Evolutionary conservation across 1,140 invertebrate species (phyloP).

Genomic region (Drosophila seguyi): DNA sequence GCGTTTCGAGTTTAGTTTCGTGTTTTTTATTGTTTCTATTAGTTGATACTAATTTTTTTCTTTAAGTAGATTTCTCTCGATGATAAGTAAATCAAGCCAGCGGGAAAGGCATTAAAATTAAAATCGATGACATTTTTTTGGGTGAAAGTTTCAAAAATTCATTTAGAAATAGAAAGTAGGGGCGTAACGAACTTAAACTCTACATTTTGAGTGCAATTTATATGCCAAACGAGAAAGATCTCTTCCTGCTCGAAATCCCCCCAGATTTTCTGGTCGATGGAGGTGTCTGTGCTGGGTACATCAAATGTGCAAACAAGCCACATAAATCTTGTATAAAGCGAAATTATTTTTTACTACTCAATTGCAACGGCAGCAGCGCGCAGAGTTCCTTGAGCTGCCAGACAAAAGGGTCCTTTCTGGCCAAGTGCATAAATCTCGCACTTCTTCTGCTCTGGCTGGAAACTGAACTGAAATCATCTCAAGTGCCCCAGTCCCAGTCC

Average conservation of each 20-base stretch:
- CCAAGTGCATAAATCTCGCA: conserved; percentile 59
- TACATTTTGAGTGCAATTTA: conserved; percentile 60
- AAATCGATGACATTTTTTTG: conserved; percentile 73
- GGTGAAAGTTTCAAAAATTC: conserved; percentile 70
- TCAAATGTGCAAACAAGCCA: conserved; percentile 83
- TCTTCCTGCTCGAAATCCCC: conserved; percentile 15
- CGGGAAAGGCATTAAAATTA: conserved; percentile 30
- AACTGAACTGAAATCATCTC: conserved; percentile 32
- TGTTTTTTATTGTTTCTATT: conserved; percentile 38
- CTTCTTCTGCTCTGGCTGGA: conserved; percentile 21
- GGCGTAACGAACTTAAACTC: conserved; percentile 35
- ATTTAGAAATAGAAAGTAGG: conserved; percentile 79
- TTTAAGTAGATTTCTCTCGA: conserved; percentile 27
- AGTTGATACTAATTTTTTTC: conserved; percentile 48
- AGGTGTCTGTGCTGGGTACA: conserved; percentile 73
- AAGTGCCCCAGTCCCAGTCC: conserved; percentile 34
- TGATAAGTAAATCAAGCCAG: conserved; percentile 60
- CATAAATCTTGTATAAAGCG: conserved; percentile 81
- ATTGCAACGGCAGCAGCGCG: conserved; percentile 62
- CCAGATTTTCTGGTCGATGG: conserved; percentile 5
- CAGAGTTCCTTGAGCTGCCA: conserved; percentile 48
- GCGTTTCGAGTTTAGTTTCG: conserved; percentile 1
- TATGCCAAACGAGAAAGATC: conserved; percentile 42
- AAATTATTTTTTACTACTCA: conserved; percentile 84
- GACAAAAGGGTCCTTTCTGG: conserved; percentile 55